Evolutionary conservation across 1,140 invertebrate genomes (phyloP).

Genomic region (Zaprionus vittiger): DNA sequence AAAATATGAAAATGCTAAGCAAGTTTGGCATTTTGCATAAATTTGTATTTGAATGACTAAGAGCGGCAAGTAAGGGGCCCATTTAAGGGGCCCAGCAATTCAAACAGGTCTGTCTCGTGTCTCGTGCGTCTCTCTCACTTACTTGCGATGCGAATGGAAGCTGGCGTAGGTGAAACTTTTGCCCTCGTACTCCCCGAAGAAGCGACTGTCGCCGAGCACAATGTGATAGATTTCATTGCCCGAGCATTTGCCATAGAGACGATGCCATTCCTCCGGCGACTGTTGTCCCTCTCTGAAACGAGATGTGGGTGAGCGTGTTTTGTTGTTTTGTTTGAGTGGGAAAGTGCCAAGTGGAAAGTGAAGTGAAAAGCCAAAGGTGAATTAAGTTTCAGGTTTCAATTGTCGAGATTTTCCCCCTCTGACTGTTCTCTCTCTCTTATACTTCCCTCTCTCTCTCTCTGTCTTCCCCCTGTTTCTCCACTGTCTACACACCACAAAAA

Average conservation of each 20-base stretch:
- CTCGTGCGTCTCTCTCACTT: slow-evolving; percentile 81
- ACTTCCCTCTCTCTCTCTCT: background rate
- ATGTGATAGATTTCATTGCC: slow-evolving; percentile 99
- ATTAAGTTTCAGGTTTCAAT: slow-evolving; percentile 30
- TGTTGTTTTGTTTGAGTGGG: too few species aligned
- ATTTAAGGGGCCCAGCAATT: slow-evolving; percentile 28
- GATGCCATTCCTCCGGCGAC: slow-evolving; percentile 98
- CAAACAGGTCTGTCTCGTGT: slow-evolving; percentile 6
- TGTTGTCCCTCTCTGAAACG: slow-evolving; percentile 96
- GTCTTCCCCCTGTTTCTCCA: background rate
- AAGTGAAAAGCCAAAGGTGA: slow-evolving; percentile 27
- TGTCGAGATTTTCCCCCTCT: slow-evolving; percentile 18
- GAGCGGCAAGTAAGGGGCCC: slow-evolving; percentile 1
- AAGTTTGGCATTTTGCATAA: slow-evolving; percentile 52
- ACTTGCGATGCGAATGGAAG: slow-evolving; percentile 99
- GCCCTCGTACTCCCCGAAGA: slow-evolving; percentile 99
- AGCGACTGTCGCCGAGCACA: slow-evolving; percentile 95
- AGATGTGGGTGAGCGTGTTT: background rate
- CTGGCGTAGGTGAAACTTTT: slow-evolving; percentile 99
- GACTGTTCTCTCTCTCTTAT: background rate
- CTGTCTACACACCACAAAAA: background rate
- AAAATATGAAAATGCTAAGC: slow-evolving; percentile 34
- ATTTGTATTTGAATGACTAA: slow-evolving; percentile 36
- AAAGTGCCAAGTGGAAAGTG: background rate
- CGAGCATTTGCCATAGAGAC: slow-evolving; percentile 97